These are phyloP conservation scores for Campoplex capitator DNA, from an alignment of 2,888 invertebrate genomes.

Conservation along the genomic window DNA sequence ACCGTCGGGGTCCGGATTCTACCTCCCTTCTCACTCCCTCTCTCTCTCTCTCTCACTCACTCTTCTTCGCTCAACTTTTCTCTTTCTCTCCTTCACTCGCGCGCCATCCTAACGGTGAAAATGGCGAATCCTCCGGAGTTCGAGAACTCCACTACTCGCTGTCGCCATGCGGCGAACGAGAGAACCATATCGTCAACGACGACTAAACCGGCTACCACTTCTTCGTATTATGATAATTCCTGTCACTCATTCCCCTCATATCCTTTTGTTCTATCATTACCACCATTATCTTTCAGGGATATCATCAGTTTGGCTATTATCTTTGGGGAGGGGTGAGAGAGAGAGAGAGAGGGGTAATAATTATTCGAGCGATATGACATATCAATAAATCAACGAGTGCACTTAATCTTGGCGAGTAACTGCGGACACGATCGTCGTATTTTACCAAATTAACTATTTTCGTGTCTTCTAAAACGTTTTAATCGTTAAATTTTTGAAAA, in stretches of 20 bases:
- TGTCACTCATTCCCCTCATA: slow-evolving; percentile 20
- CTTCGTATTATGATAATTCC: slow-evolving; percentile 42
- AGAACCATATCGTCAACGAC: slow-evolving; percentile 45
- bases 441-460: background rate
- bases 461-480: background rate
- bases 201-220: slow-evolving; percentile 16
- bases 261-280: background rate
- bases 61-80: slow-evolving; percentile 5
- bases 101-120: slow-evolving; percentile 65
- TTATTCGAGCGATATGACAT: slow-evolving; percentile 19
- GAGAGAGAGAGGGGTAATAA: background rate
- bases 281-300: slow-evolving; percentile 1
- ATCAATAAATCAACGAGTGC: slow-evolving; percentile 30
- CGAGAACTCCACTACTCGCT: slow-evolving; percentile 59
- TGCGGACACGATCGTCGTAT: background rate
- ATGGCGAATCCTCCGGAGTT: slow-evolving; percentile 68
- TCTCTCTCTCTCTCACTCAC: background rate
- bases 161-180: slow-evolving; percentile 65
- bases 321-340: background rate
- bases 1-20: slow-evolving; percentile 64
- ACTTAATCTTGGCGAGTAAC: slow-evolving; percentile 12
- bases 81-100: slow-evolving; percentile 27
- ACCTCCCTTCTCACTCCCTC: slow-evolving; percentile 15
- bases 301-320: slow-evolving; percentile 10
- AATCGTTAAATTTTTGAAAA: background rate